These are phyloP conservation scores for Calameuta filiformis DNA, from an alignment of 2,888 invertebrate genomes.

Conservation along the genomic window DNA sequence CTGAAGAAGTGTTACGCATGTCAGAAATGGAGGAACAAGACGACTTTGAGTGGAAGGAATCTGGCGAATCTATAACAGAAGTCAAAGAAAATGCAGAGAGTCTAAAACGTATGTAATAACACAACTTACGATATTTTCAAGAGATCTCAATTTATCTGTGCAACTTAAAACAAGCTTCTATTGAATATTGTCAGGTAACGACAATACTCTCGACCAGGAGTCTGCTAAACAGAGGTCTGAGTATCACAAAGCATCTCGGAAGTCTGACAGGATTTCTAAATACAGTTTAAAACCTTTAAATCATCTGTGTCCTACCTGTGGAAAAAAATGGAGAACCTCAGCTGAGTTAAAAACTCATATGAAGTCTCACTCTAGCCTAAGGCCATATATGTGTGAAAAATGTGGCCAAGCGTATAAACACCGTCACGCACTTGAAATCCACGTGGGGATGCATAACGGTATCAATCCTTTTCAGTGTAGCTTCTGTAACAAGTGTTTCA, in stretches of 20 bases:
- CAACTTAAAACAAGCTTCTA: not conserved
- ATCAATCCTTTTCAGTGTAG: constrained; percentile 73
- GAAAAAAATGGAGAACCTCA: constrained; percentile 44
- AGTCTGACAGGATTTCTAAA: constrained; percentile 35
- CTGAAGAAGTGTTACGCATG: constrained; percentile 19
- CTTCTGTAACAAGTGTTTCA: constrained; percentile 72
- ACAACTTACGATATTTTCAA: not conserved
- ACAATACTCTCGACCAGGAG: not conserved
- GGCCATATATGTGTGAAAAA: constrained; percentile 66
- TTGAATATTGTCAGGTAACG: not conserved
- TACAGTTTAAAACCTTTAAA: constrained; percentile 38
- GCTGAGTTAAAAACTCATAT: constrained; percentile 45
- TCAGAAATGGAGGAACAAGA: constrained; percentile 20
- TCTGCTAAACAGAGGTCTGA: not conserved
- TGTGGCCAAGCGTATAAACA: constrained; percentile 74
- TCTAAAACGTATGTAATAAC: not conserved
- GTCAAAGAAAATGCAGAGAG: not conserved
- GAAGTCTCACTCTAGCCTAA: constrained; percentile 47
- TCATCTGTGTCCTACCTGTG: constrained; percentile 45
- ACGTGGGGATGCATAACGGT: constrained; percentile 72
- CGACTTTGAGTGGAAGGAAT: constrained; percentile 22
- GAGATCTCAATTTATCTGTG: not conserved
- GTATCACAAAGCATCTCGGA: constrained; percentile 16
- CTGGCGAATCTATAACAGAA: not conserved
- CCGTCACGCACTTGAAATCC: constrained; percentile 73